Evolutionary conservation across 2,797 vertebrate genomes (phyloP), one percentile per base, ranked within the genome.

Genomic region (Leuciscus waleckii): DNA sequence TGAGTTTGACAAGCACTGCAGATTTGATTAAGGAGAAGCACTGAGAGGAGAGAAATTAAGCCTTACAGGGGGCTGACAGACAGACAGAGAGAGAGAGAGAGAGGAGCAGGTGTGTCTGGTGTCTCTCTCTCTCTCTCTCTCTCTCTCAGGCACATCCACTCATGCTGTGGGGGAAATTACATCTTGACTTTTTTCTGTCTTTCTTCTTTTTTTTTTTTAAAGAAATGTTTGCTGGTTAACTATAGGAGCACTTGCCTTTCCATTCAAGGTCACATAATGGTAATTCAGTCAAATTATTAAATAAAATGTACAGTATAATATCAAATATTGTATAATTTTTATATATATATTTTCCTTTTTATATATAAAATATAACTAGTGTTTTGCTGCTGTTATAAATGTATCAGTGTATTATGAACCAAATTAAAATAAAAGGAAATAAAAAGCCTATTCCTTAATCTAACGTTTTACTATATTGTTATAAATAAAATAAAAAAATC

Each of bases 1-100:
- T 92, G 91, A 93, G 89, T 94, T 93, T 95, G 83, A 90, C 46
- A 86, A 90, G 91, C 87, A 91, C 89, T 89, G 82, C 84, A 93
- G 92, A 94, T 95, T 92, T 92, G 92, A 94, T 95, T 95, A 93
- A 92, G 73, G 87, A 90, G 88, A 91, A 91, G 29, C 5, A 89
- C 90, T 90, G 92, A 91, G 87, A 90, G 67, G 89, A 87, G 85
- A 87, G 85, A 77, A 86, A 90, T 85, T 81, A 87, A 39, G 58
- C 74, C 65, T 78, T 82, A 76, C 85, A 88, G 85, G 61, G 78
- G 86, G 73, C 69, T 58, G 58, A 54, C n/a, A 75, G 68, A 74
- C 39, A 79, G 41, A 29, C 46, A 39, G 35, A 37, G 63, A 65
- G 10, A 14, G 63, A 35, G 16, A 7, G 71, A 51, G 2, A 23